These are phyloP conservation scores for Bradypus variegatus DNA, from an alignment of 2,797 vertebrate genomes.

Conservation along the genomic window DNA sequence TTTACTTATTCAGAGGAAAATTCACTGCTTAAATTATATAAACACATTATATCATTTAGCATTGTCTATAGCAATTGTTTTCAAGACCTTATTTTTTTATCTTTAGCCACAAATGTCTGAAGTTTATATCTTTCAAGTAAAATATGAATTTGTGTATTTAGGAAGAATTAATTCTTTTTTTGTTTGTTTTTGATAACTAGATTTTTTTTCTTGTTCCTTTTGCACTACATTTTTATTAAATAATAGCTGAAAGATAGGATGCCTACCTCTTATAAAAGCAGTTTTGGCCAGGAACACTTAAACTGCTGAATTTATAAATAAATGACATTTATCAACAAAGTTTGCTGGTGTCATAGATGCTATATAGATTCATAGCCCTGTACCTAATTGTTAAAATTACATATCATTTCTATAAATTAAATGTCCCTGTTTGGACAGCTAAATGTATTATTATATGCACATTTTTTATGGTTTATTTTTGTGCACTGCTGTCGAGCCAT, in stretches of 20 bases:
- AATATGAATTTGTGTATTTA: slow-evolving; percentile 51
- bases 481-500: slow-evolving; percentile 55
- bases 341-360: slow-evolving; percentile 60
- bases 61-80: slow-evolving; percentile 12
- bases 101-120: not conserved
- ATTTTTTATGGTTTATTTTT: slow-evolving; percentile 63
- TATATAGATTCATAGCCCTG: slow-evolving; percentile 32
- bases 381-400: slow-evolving; percentile 64
- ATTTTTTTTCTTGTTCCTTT: not conserved
- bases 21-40: slow-evolving; percentile 38
- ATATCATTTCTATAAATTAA: slow-evolving; percentile 67
- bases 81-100: not conserved
- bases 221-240: slow-evolving; percentile 27
- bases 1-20: slow-evolving; percentile 48
- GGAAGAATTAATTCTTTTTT: slow-evolving; percentile 43
- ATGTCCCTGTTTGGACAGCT: slow-evolving; percentile 57
- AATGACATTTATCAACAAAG: slow-evolving; percentile 65
- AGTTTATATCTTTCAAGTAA: slow-evolving; percentile 29
- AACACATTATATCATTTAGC: slow-evolving; percentile 45
- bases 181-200: not conserved
- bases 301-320: slow-evolving; percentile 60
- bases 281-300: slow-evolving; percentile 53
- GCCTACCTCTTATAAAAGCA: slow-evolving; percentile 40
- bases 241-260: slow-evolving; percentile 38
- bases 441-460: slow-evolving; percentile 63